Percentiles rank a stretch among this genome's conserved stretches.
Conservation (phyloP, 2,797 vertebrate species). For the Coregonus ussuriensis region DNA sequence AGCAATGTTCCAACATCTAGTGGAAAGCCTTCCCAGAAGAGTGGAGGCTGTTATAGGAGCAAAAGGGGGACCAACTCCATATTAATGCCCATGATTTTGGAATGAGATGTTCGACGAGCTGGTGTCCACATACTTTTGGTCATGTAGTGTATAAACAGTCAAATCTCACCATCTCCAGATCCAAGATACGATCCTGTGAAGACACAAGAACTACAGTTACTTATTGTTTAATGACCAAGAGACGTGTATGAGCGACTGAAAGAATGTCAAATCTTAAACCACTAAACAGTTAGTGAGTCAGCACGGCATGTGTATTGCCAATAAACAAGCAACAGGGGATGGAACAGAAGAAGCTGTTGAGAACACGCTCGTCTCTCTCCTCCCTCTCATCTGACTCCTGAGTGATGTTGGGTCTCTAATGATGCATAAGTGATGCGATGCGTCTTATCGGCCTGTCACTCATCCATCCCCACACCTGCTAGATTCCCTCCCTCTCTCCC, state of each 20-base stretch:
- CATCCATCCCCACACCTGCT: conserved; percentile 55
- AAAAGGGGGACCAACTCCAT: no score
- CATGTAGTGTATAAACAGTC: no score
- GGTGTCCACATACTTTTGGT: no score
- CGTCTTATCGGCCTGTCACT: conserved; percentile 72
- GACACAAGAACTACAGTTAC: conserved; percentile 60
- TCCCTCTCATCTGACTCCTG: conserved; percentile 35
- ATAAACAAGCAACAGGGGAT: conserved; percentile 47
- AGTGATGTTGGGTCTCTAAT: conserved; percentile 65
- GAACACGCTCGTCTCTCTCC: conserved; percentile 43
- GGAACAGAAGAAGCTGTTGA: conserved; percentile 32
- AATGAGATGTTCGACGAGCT: no score
- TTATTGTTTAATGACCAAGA: not conserved
- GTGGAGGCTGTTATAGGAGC: no score
- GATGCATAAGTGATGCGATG: conserved; percentile 65
- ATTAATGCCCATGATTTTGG: no score
- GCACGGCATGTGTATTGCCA: not conserved
- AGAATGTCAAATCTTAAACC: not conserved
- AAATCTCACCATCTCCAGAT: conserved; percentile 86
- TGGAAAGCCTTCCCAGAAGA: no score
- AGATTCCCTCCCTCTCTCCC: conserved; percentile 10
- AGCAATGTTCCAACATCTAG: no score
- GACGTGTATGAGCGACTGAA: not conserved
- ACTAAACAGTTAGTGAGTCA: not conserved
- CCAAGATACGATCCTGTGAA: conserved; percentile 83